Percentiles rank a stretch among this genome's conserved stretches.
Conservation (phyloP, 2,113 vertebrate genomes). For the Neopipo cinnamomea region DNA sequence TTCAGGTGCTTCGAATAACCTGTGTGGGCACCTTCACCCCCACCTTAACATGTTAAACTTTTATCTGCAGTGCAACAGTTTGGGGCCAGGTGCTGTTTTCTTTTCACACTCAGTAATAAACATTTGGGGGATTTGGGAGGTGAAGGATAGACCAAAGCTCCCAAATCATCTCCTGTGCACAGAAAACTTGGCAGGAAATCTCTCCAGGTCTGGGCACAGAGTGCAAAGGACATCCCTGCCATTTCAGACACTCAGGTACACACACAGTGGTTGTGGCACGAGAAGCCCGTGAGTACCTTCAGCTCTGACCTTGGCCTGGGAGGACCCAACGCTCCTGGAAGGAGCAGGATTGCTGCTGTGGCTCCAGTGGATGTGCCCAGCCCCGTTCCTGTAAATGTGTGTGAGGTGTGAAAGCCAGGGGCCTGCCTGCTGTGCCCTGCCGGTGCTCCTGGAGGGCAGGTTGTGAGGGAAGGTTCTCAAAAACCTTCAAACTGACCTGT, state of each 20-base stretch:
- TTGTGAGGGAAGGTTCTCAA: too few species aligned
- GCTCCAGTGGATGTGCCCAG: too few species aligned
- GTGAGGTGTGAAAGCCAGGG: too few species aligned
- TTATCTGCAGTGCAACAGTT: neutral
- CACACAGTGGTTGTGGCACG: neutral
- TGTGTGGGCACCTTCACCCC: neutral
- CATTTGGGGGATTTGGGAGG: fast-evolving
- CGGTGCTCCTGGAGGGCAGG: too few species aligned
- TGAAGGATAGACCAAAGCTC: neutral
- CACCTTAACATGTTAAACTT: neutral
- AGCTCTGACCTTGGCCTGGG: neutral
- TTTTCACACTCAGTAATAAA: neutral
- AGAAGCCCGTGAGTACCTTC: fast-evolving
- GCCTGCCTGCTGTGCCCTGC: too few species aligned
- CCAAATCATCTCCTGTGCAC: neutral
- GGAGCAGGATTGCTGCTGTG: neutral
- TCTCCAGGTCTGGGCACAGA: neutral
- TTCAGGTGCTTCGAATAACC: neutral
- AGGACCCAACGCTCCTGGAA: neutral
- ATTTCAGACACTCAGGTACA: neutral
- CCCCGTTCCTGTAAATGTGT: too few species aligned
- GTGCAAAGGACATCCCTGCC: neutral
- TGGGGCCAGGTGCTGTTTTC: fast-evolving
- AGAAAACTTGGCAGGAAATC: neutral
- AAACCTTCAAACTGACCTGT: neutral